These are phyloP conservation scores for Eospalax fontanierii DNA, from an alignment of 2,797 vertebrate species.

Conservation along the genomic window DNA sequence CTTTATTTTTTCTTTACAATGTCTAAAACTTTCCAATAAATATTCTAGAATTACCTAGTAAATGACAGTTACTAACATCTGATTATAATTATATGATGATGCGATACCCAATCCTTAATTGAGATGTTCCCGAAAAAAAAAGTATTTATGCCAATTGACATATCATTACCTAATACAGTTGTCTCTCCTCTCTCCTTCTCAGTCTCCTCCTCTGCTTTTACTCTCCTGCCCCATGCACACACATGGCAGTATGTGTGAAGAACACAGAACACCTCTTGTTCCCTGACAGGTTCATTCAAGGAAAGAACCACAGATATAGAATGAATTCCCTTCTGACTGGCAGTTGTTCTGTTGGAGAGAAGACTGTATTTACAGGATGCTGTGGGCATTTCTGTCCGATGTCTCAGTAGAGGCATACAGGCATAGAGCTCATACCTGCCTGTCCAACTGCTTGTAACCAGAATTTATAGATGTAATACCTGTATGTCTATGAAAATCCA, in stretches of 20 bases:
- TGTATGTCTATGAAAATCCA: conserved; percentile 55
- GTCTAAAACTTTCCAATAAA: conserved; percentile 13
- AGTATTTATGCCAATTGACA: background rate
- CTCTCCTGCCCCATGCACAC: background rate
- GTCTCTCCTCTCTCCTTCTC: background rate
- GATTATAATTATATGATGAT: background rate
- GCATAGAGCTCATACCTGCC: background rate
- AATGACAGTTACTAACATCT: background rate
- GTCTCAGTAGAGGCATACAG: background rate
- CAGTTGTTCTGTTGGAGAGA: background rate
- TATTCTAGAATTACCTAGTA: background rate
- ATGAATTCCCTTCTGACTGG: background rate
- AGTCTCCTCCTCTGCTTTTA: too few species aligned
- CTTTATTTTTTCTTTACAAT: conserved; percentile 37
- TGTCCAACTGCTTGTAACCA: conserved; percentile 1
- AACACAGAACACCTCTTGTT: background rate
- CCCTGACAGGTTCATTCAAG: conserved; percentile 16
- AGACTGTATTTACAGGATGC: background rate
- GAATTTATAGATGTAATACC: conserved; percentile 70
- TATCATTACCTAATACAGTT: background rate
- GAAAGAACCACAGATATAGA: conserved; percentile 50
- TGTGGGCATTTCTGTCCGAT: background rate
- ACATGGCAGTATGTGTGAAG: background rate
- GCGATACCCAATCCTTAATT: background rate
- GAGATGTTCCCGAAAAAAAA: background rate